Conservation (phyloP, 2,888 invertebrate genomes). For the Platerodrilus igneus region DNA sequence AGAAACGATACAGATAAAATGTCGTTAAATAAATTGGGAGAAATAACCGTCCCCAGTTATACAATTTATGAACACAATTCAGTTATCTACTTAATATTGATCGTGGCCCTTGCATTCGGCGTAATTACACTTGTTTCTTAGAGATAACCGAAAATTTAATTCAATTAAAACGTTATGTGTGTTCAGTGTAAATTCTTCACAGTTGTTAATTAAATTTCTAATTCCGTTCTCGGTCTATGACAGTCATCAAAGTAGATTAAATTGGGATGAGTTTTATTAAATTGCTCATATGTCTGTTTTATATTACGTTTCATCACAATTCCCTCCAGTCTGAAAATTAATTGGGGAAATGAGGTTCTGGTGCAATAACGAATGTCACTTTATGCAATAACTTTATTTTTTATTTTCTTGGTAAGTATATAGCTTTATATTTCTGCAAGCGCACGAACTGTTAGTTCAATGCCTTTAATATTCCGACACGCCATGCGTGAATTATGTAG, state of each 20-base stretch:
- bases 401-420: too few relatives aligned
- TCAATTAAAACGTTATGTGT: constrained; percentile 32
- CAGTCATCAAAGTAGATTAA: constrained; percentile 49
- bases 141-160: constrained; percentile 38
- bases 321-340: constrained; percentile 40
- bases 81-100: constrained; percentile 27
- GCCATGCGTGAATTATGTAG: constrained; percentile 11
- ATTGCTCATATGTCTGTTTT: constrained; percentile 44
- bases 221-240: constrained; percentile 47
- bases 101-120: constrained; percentile 28
- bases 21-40: constrained; percentile 39
- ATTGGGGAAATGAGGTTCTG: constrained; percentile 32
- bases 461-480: constrained; percentile 9
- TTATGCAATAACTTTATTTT: too few relatives aligned
- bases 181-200: constrained; percentile 32
- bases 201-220: constrained; percentile 48
- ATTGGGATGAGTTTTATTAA: constrained; percentile 48
- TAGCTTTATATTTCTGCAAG: too few relatives aligned
- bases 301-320: constrained; percentile 38
- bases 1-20: constrained; percentile 32
- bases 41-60: constrained; percentile 37
- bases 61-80: constrained; percentile 37
- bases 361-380: constrained; percentile 28
- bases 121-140: constrained; percentile 39
- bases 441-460: constrained; percentile 16